Conservation (phyloP, 2,113 vertebrate species). For the Grammomys dolichurus region DNA sequence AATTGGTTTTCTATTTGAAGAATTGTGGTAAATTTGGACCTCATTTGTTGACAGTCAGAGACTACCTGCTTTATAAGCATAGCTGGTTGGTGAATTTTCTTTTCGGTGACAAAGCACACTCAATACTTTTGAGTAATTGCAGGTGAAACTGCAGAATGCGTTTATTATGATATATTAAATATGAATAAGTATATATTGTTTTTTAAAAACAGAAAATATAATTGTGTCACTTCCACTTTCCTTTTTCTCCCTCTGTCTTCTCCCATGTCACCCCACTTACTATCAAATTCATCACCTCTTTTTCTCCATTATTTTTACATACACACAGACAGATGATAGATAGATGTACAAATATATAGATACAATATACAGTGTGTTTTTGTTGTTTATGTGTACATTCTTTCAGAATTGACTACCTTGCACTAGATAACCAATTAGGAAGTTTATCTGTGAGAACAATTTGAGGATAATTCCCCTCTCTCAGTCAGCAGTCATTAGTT, state of each 20-base stretch:
- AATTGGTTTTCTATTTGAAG: constrained; percentile 53
- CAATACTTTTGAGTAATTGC: constrained; percentile 42
- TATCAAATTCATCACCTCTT: background rate
- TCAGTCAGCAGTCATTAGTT: background rate
- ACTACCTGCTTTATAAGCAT: constrained; percentile 39
- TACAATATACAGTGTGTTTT: background rate
- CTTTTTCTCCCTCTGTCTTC: background rate
- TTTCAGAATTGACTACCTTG: background rate
- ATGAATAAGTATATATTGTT: background rate
- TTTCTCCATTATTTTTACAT: background rate
- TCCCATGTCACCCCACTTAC: background rate
- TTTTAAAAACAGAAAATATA: background rate
- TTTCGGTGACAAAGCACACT: background rate
- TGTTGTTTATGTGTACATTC: background rate
- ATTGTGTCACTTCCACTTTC: background rate
- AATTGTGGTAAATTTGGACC: constrained; percentile 60
- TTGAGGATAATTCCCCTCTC: background rate
- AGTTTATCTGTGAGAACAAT: background rate
- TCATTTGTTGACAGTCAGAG: constrained; percentile 31
- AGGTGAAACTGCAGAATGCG: constrained; percentile 28
- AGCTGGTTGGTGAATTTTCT: background rate
- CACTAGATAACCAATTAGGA: background rate
- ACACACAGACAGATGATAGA: background rate
- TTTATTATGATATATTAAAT: constrained; percentile 34
- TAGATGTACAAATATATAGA: background rate